These are phyloP conservation scores for Phrynocephalus guinanensis DNA, from an alignment of 2,797 vertebrate species.

Conservation along the genomic window DNA sequence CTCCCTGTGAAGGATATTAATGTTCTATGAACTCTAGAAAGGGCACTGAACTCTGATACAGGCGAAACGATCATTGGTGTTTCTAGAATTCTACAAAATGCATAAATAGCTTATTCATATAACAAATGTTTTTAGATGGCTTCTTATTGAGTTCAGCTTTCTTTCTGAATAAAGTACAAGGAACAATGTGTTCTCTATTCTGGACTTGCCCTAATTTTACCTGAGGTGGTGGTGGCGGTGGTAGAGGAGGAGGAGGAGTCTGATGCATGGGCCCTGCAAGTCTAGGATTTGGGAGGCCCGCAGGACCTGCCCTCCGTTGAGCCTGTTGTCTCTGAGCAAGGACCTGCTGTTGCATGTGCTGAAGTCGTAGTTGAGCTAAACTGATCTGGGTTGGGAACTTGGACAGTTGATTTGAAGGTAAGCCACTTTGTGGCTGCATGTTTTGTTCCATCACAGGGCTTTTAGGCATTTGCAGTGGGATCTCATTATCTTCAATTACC, in stretches of 20 bases:
- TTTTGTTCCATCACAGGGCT: conserved; percentile 76
- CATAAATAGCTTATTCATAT: background rate
- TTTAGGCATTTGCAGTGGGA: conserved; percentile 76
- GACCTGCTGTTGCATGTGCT: conserved; percentile 86
- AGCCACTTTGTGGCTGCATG: conserved; percentile 76
- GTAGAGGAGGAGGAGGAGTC: conserved; percentile 62
- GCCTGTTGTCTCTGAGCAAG: conserved; percentile 84
- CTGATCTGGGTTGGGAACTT: conserved; percentile 86
- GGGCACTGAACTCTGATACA: background rate
- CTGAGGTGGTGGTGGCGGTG: conserved; percentile 64
- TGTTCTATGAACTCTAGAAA: background rate
- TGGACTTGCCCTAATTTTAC: conserved; percentile 65
- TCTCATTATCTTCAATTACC: conserved; percentile 83
- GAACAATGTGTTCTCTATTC: background rate
- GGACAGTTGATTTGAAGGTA: conserved; percentile 80
- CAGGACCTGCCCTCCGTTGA: conserved; percentile 79
- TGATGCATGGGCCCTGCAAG: conserved; percentile 78
- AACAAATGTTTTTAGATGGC: background rate
- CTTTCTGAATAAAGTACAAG: background rate
- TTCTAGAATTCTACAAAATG: background rate
- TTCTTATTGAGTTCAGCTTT: background rate
- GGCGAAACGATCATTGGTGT: background rate
- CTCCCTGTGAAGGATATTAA: conserved; percentile 17
- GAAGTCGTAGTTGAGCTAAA: conserved; percentile 83
- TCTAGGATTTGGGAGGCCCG: conserved; percentile 76